A percentile compares a stretch with the other conserved stretches of the same genome.
These are phyloP conservation scores for Natator depressus DNA, from an alignment of 2,113 vertebrate species.

Conservation along the genomic window DNA sequence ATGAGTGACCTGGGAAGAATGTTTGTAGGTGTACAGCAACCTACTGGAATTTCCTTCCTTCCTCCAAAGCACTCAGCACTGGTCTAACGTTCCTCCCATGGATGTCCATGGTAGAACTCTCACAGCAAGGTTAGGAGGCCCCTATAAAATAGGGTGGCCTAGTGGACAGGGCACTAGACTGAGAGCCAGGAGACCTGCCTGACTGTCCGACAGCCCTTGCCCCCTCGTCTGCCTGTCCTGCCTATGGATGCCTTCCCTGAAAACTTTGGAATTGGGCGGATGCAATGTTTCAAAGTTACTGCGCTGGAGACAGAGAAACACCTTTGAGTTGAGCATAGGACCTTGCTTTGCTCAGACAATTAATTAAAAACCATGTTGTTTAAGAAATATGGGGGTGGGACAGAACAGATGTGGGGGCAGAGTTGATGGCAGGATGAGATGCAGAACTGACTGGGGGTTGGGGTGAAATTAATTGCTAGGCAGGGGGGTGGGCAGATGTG, in stretches of 20 bases:
- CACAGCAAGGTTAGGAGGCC: not conserved
- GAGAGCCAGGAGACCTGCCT: not conserved
- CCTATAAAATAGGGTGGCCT: not conserved
- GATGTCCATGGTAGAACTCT: not conserved
- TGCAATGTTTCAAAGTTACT: not conserved
- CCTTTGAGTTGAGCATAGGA: not conserved
- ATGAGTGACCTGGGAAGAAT: not conserved
- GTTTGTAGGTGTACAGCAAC: not conserved
- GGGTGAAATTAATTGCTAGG: not conserved
- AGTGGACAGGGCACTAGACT: not conserved
- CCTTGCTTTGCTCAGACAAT: not conserved
- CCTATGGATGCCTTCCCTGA: not conserved
- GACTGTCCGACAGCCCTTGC: not conserved
- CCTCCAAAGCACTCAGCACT: accelerated
- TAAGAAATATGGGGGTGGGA: not conserved
- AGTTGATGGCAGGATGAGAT: too few relatives aligned
- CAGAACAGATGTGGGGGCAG: not conserved
- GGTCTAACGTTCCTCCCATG: not conserved
- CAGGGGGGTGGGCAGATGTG: not conserved
- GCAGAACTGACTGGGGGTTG: too few relatives aligned
- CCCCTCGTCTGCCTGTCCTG: not conserved
- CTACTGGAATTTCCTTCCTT: not conserved
- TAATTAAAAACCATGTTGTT: not conserved
- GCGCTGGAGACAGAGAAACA: not conserved
- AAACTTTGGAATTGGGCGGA: not conserved